These are phyloP conservation scores for Cyphomyrus discorhynchus DNA, from an alignment of 2,113 vertebrate species.

Conservation along the genomic window DNA sequence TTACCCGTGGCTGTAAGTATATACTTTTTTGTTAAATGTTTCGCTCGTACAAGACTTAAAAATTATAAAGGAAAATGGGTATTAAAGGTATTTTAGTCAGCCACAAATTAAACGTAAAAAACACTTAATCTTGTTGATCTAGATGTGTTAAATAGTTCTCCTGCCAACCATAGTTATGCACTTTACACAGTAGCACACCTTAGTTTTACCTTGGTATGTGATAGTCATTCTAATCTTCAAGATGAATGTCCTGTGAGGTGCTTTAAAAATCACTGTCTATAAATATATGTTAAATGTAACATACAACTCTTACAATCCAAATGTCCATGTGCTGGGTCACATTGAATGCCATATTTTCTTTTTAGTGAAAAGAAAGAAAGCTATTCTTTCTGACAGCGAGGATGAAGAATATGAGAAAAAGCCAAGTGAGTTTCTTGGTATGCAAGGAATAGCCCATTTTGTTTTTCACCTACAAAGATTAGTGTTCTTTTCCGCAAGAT, in stretches of 20 bases:
- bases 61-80: background rate
- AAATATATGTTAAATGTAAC: background rate
- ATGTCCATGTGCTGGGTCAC: background rate
- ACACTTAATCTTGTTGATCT: background rate
- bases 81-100: background rate
- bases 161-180: background rate
- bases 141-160: background rate
- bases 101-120: background rate
- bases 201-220: background rate
- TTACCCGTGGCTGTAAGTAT: background rate
- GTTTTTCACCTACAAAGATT: background rate
- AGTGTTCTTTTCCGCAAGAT: background rate
- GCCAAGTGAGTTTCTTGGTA: constrained; percentile 40
- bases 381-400: constrained; percentile 87
- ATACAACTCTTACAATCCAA: background rate
- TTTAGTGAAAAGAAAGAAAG: constrained; percentile 78
- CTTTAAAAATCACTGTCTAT: background rate
- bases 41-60: background rate
- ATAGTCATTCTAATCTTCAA: background rate
- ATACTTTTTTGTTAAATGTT: background rate
- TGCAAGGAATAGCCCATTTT: background rate
- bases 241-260: background rate
- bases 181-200: background rate
- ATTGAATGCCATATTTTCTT: constrained; percentile 1
- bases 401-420: constrained; percentile 64